A percentile compares a stretch with the other conserved stretches of the same genome.
Evolutionary conservation across 2,888 invertebrate species (phyloP).

Genomic region (Diogma glabrata): DNA sequence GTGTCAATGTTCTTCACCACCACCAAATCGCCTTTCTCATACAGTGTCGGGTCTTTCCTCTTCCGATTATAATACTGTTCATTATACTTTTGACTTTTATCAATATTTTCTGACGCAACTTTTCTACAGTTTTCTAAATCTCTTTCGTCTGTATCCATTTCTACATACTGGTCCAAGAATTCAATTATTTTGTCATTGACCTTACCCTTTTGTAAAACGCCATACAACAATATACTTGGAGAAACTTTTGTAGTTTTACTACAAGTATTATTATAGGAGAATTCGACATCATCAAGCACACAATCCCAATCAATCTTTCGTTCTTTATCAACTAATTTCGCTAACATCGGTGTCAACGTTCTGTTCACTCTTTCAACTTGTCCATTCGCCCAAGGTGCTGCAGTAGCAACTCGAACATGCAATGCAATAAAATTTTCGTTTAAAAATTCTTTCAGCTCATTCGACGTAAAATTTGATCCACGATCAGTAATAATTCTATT

Average conservation of each 20-base stretch:
- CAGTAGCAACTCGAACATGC: constrained; percentile 14
- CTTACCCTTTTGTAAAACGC: not conserved
- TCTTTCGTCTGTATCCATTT: not conserved
- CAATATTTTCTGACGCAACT: not conserved
- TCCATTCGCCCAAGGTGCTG: constrained; percentile 4
- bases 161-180: not conserved
- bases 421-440: constrained; percentile 11
- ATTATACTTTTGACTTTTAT: not conserved
- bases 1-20: not conserved
- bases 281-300: not conserved
- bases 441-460: constrained; percentile 3
- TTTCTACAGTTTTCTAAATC: not conserved
- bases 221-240: not conserved
- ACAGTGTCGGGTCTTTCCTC: not conserved
- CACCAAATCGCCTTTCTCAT: not conserved
- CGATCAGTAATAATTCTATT: constrained; percentile 11
- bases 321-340: not conserved
- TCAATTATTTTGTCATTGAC: not conserved
- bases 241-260: not conserved
- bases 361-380: not conserved
- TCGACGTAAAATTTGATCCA: constrained; percentile 1
- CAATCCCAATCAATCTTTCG: not conserved
- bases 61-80: not conserved
- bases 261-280: not conserved
- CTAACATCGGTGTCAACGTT: not conserved